A percentile compares a stretch with the other conserved stretches of the same genome.
Conservation (phyloP, 2,888 invertebrate species). For the Rhagonycha fulva region DNA sequence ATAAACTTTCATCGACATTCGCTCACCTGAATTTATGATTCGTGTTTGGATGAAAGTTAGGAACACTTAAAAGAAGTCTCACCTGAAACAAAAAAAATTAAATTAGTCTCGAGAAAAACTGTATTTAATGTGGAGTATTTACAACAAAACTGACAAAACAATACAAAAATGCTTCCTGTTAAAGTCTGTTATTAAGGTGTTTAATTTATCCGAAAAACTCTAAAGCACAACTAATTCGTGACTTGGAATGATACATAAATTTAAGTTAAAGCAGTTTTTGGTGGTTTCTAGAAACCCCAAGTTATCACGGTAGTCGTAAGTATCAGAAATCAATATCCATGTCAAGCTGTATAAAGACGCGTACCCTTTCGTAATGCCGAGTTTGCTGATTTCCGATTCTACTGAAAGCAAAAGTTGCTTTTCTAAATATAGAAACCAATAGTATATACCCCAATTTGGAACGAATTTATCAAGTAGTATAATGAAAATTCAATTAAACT, state of each 20-base stretch:
- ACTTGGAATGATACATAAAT: neutral
- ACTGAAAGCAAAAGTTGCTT: conserved; percentile 17
- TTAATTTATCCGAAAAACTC: neutral
- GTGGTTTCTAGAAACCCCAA: conserved; percentile 20
- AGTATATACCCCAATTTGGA: conserved; percentile 1
- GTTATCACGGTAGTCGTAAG: conserved; percentile 16
- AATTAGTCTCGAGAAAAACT: neutral
- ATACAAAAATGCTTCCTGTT: neutral
- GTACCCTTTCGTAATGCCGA: conserved; percentile 12
- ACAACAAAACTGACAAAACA: neutral
- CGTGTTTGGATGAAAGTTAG: neutral
- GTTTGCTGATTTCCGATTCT: conserved; percentile 19
- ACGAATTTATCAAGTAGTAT: neutral
- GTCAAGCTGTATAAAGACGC: conserved; percentile 19
- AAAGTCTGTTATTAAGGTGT: neutral
- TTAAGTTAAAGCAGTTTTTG: conserved; percentile 4
- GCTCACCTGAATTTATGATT: neutral
- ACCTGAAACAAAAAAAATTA: conserved; percentile 10
- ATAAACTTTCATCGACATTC: neutral
- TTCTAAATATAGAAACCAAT: conserved; percentile 15
- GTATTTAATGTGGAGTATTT: neutral
- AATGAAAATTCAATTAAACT: neutral
- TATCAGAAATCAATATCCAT: conserved; percentile 24
- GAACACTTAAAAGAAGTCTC: neutral
- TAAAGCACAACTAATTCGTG: neutral